These are phyloP conservation scores for Patiria pectinifera DNA, from an alignment of 53 echinoderm and acorn worm genomes.

Conservation along the genomic window DNA sequence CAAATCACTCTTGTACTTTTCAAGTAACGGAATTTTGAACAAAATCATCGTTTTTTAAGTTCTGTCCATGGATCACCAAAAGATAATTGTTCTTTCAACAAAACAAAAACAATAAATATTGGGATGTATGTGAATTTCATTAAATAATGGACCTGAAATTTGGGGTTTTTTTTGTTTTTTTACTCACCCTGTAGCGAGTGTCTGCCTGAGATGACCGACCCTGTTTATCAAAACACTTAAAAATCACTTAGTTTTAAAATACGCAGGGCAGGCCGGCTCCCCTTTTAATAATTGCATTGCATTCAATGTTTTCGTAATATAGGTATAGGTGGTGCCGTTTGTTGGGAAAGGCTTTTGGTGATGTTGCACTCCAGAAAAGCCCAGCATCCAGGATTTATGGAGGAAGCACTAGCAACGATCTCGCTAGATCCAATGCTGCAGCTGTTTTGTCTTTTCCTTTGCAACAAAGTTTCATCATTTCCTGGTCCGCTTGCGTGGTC, in stretches of 20 bases:
- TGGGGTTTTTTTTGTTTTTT: neutral
- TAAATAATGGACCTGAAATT: no score
- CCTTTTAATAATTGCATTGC: neutral
- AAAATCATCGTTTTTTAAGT: no score
- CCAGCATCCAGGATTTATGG: neutral
- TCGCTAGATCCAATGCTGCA: neutral
- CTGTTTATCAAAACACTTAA: neutral
- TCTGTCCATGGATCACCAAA: no score
- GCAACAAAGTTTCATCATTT: neutral
- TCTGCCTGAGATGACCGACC: neutral
- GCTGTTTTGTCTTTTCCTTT: neutral
- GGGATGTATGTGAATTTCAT: no score
- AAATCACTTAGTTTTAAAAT: no score
- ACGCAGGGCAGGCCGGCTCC: neutral
- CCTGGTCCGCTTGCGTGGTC: neutral
- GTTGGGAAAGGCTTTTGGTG: conserved; percentile 3
- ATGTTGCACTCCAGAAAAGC: neutral
- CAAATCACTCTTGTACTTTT: no score
- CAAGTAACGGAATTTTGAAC: no score
- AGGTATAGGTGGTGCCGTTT: neutral
- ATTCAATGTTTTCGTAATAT: neutral
- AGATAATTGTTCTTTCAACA: no score
- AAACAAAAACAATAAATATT: no score
- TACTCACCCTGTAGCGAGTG: no score
- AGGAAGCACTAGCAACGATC: neutral